Evolutionary conservation across 2,888 invertebrate species (phyloP), one percentile per base, ranked within the genome.

Genomic region (Embidobia sp.): DNA sequence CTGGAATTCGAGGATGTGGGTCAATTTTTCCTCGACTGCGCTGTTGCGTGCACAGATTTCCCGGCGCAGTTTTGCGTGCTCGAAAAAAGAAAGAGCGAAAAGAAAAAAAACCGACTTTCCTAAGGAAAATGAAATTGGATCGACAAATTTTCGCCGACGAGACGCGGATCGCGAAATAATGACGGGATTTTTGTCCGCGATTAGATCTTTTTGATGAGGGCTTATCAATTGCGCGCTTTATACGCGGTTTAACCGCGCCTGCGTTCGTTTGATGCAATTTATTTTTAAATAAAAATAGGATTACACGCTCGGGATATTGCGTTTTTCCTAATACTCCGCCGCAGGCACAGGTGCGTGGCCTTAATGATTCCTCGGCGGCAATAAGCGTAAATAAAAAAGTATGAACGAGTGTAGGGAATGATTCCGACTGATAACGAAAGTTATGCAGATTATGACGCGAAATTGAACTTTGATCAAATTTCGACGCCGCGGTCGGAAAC

Each of bases 1-100:
- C 49, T 3, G 29, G n/a, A n/a, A n/a, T n/a, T n/a, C n/a, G n/a
- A n/a, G n/a, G 44, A 67, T 67, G 55, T 55, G 48, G 67, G 67
- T 67, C 67, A 67, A 67, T 19, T 48, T 67, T 46, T 55, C 37
- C 26, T 55, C 48, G 37, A 16, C 37, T 55, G 46, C 19, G 53
- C 40, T 29, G 63, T 40, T 37, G 22, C 3, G 3, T 3, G 22
- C 22, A 22, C 3, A 22, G 22, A 22, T 22, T 3, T 22, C 3
- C 22, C 3, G 22, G 22, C 22, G 6, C 22, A 22, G 22, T 22
- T 22, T 22, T 6, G 3, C 6, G 22, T 22, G 22, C 6, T 6
- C 3, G 22, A 22, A 22, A 4, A 4, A 22, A 22, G 22, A 22
- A 22, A 22, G n/a, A n/a, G n/a, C n/a, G n/a, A n/a, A n/a, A n/a